Evolutionary conservation across 2,888 invertebrate genomes (phyloP), one percentile per base, ranked within the genome.

Genomic region (Microctonus hyperodae): DNA sequence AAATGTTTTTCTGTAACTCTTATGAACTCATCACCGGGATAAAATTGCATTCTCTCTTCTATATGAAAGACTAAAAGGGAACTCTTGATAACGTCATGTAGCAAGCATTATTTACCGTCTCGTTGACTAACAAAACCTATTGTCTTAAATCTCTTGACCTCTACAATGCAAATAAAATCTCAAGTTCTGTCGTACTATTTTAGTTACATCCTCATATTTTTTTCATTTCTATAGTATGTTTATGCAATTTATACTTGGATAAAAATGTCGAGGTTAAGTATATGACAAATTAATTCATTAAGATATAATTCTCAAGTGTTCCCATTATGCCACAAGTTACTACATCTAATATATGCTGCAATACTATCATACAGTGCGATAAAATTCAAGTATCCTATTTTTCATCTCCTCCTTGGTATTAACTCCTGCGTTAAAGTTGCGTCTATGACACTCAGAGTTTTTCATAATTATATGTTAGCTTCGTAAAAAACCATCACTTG

Each of bases 381-480:
- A n/a, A 44, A 44, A 44, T 44, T 44, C 3, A n/a, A 37, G 44
- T n/a, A 44, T 4, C 16, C 0, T 4, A 44, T 16, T 44, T 44
- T 16, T 9, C 20, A 16, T 44, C 44, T 44, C 20, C 16, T 44
- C 16, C 16, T 44, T 40, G 16, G 20, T 7, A 44, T 44, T 16
- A 44, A 44, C 6, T 44, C 9, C 20, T 44, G 44, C 44, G 16
- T 6, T 44, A 44, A 44, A 44, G 9, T 44, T 44, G 16, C 44
- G 44, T 44, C 7, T n/a, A 16, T 4, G 23, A 11, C 2, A 40
- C 44, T 53, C 28, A 7, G 22, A 63, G 40, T 31, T 63, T 55
- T 50, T 53, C n/a, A 35, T 63, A 63, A 63, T 63, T 63, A 61
- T 61, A 37, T 23, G 53, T 25, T 16, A 50, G 37, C 55, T 53